Base-by-base conservation (phyloP, 2,888 invertebrate species). In the Clistopyga incitator region DNA sequence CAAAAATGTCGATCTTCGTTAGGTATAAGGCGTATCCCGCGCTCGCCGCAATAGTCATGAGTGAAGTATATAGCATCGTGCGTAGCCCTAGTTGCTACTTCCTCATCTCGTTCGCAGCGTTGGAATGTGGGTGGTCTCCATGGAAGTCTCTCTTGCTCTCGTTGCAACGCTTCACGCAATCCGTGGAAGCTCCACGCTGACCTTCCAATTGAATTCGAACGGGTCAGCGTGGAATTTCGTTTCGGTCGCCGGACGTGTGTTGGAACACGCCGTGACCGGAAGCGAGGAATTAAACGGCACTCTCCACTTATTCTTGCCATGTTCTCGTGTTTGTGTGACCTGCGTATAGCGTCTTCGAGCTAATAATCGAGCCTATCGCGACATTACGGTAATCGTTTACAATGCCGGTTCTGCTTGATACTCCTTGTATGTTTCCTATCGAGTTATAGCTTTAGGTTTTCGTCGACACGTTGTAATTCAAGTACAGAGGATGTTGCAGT, bases 161-260 rank as follows among this genome's bases (percentile, higher is more conserved):
- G 50, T 56, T 18, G 8, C 18, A 29, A n/a, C 25, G 0, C 76
- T 79, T 75, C 79, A 77, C 82, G 82, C 75, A 78, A 78, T 84
- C 78, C 79, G 78, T 75, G 84, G 81, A 78, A 74, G 72, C 74
- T 82, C 64, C 72, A 50, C 61, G 52, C 78, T 85, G 85, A 84
- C 84, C 85, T 85, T 85, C 84, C 85, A 85, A 85, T 85, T 85
- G 82, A 85, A 84, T 85, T 81, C 77, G 78, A 84, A 82, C 79
- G 77, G 61, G 61, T 72, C 72, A 68, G 75, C 78, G 74, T 74
- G 84, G 81, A 85, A 78, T 82, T 82, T 82, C 78, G 74, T 82
- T 78, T 77, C 59, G 72, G 65, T 4, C 64, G 54, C 78, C 78
- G 64, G 78, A 78, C 78, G 70, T 65, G 47, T 77, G 70, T 59